Conservation (phyloP, 2,113 vertebrate species). For the Emberiza fucata region DNA sequence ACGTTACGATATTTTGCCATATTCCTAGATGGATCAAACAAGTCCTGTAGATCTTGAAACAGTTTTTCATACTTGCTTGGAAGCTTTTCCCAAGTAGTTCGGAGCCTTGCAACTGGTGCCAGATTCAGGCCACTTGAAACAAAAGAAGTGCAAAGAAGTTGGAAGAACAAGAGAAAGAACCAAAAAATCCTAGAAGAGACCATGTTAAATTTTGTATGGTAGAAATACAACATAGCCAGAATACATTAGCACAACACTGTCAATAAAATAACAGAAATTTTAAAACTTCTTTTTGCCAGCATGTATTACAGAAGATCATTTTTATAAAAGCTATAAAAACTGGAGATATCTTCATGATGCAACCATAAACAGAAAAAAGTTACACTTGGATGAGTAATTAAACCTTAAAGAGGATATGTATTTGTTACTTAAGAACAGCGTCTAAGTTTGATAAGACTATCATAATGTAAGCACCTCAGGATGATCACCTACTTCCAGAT, state of each 20-base stretch:
- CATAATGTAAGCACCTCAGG: background rate
- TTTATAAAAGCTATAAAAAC: background rate
- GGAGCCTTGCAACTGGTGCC: constrained; percentile 93
- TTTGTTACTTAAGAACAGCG: background rate
- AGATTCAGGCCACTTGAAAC: constrained; percentile 89
- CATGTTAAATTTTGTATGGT: background rate
- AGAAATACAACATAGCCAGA: background rate
- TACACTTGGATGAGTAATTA: background rate
- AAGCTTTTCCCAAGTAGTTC: constrained; percentile 97
- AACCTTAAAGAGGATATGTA: background rate
- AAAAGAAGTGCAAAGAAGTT: background rate
- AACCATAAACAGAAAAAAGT: background rate
- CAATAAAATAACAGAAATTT: background rate
- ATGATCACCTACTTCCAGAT: background rate
- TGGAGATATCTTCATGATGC: background rate
- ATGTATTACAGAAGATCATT: background rate
- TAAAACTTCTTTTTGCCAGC: background rate
- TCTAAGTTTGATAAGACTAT: background rate
- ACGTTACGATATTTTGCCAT: constrained; percentile 99
- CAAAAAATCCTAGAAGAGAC: background rate
- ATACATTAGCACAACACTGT: background rate
- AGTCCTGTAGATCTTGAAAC: constrained; percentile 96
- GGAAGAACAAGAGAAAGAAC: background rate
- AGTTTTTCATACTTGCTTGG: constrained; percentile 98
- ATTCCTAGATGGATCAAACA: constrained; percentile 97